Evolutionary conservation across 2,888 invertebrate genomes (phyloP).

Genomic region (Synanthedon vespiformis): DNA sequence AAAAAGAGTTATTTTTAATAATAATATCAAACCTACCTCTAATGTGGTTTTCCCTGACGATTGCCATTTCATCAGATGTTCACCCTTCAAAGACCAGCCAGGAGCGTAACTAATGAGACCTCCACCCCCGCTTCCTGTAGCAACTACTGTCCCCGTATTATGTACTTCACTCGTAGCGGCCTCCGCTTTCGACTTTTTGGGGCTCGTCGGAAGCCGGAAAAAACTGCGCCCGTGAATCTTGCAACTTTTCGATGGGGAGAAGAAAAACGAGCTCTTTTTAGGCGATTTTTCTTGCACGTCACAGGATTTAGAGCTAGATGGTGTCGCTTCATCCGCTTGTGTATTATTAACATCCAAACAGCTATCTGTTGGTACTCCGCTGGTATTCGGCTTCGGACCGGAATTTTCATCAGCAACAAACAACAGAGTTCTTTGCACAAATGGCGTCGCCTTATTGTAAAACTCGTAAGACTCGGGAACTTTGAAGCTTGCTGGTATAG

Average conservation of each 20-base stretch:
- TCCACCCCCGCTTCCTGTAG: constrained; percentile 23
- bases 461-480: constrained; percentile 60
- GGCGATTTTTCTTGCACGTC: constrained; percentile 64
- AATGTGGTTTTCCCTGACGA: constrained; percentile 71
- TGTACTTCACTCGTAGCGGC: constrained; percentile 22
- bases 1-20: neutral
- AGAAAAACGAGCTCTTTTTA: constrained; percentile 66
- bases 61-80: constrained; percentile 74
- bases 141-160: constrained; percentile 19
- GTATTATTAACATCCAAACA: constrained; percentile 21
- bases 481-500: constrained; percentile 60
- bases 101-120: constrained; percentile 73
- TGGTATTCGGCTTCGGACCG: constrained; percentile 43
- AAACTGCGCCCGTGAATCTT: constrained; percentile 62
- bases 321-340: constrained; percentile 20
- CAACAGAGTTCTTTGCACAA: constrained; percentile 58
- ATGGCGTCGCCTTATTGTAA: constrained; percentile 65
- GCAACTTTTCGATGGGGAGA: constrained; percentile 64
- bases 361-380: constrained; percentile 16
- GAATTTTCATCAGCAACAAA: constrained; percentile 62
- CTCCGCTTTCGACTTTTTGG: constrained; percentile 60
- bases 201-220: constrained; percentile 66
- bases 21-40: constrained; percentile 46
- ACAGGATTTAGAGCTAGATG: constrained; percentile 40
- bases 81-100: constrained; percentile 72